Conservation (phyloP, 2,113 vertebrate species). For the Columba livia region DNA sequence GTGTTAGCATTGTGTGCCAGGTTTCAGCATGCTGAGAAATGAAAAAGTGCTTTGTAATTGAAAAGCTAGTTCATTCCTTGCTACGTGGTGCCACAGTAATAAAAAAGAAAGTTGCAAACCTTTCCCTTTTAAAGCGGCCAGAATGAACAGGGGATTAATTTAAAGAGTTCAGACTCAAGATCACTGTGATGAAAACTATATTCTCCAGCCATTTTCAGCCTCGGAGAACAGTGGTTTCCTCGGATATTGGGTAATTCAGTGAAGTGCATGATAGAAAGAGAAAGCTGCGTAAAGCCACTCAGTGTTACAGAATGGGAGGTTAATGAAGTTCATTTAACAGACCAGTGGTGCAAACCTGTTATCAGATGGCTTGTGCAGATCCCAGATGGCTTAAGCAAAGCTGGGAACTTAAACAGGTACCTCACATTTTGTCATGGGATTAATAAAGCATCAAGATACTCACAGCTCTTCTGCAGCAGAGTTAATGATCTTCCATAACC, state of each 20-base stretch:
- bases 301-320: not conserved
- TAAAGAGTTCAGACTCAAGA: not conserved
- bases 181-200: not conserved
- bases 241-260: not conserved
- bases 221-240: not conserved
- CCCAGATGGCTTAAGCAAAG: constrained; percentile 33
- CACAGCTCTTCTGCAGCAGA: not conserved
- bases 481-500: not conserved
- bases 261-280: not conserved
- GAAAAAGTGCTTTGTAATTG: constrained; percentile 54
- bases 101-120: constrained; percentile 16
- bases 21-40: constrained; percentile 36
- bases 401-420: constrained; percentile 27
- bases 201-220: not conserved
- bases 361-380: constrained; percentile 37
- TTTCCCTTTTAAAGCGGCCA: not conserved
- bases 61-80: not conserved
- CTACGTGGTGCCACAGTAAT: not conserved
- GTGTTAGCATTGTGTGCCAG: constrained; percentile 38
- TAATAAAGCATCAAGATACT: not conserved
- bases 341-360: constrained; percentile 45
- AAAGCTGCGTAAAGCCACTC: not conserved
- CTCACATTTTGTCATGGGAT: not conserved
- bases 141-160: constrained; percentile 9
- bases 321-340: constrained; percentile 65